Evolutionary conservation across 2,797 vertebrate genomes (phyloP).

Genomic region (Philypnodon macrostomus): DNA sequence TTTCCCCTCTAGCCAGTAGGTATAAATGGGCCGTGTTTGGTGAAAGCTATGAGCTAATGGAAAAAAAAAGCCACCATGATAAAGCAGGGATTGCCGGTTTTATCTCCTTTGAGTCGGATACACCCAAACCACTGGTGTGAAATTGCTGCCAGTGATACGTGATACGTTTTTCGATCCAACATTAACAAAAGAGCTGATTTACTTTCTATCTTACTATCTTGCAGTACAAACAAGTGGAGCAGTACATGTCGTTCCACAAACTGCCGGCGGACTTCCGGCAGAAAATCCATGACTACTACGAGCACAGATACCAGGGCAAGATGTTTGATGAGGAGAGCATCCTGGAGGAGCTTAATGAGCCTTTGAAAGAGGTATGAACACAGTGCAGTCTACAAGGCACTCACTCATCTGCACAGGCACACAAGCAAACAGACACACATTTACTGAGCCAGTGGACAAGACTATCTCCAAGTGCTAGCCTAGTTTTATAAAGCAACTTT

Average conservation of each 20-base stretch:
- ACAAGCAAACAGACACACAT: constrained; percentile 12
- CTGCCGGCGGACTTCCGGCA: constrained; percentile 94
- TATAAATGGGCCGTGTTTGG: constrained; percentile 36
- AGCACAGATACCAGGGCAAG: constrained; percentile 97
- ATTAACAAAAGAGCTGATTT: constrained; percentile 14
- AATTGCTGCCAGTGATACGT: constrained; percentile 1
- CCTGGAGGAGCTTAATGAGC: constrained; percentile 93
- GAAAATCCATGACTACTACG: constrained; percentile 97
- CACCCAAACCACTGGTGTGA: neutral
- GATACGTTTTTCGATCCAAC: neutral
- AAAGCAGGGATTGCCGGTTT: neutral
- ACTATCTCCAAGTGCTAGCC: constrained; percentile 3
- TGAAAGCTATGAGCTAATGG: neutral
- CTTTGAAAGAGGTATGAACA: constrained; percentile 85
- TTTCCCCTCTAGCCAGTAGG: constrained; percentile 26
- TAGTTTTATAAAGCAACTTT: neutral
- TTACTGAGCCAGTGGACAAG: neutral
- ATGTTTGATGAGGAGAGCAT: constrained; percentile 99
- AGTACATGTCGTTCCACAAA: constrained; percentile 99
- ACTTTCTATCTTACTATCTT: constrained; percentile 16
- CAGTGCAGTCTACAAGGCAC: constrained; percentile 4
- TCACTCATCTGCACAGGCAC: constrained; percentile 12
- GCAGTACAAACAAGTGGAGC: constrained; percentile 98
- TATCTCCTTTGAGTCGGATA: neutral
- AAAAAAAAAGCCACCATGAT: neutral